Base-by-base conservation (phyloP, 1,140 invertebrate species). In the Rhagoletis zephyria region DNA sequence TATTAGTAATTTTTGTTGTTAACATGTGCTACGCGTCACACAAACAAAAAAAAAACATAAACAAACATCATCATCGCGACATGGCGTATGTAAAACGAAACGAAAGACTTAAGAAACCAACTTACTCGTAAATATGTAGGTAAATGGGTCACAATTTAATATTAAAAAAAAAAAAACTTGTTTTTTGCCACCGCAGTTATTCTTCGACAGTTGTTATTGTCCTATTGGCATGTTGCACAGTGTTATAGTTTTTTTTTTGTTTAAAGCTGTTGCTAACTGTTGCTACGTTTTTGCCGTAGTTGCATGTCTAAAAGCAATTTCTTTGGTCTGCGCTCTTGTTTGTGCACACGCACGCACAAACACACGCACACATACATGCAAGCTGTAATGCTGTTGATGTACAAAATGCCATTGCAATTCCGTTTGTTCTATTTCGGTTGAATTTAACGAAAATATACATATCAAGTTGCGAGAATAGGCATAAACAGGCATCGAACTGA, bases 81-180 rank as follows among this genome's bases (percentile, higher is more conserved):
- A 5, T 19, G 5, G 30, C 45, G 7, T 16, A 85, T 10, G 30
- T 56, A 51, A 67, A 45, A 1, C n/a, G 40, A 70, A 87, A 85
- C 81, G 45, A 87, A 87, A 87, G 81, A 87, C 81, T 87, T 42
- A 85, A 85, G 61, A 30, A 64, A 85, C 45, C 40, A 85, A 85
- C 87, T 87, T 85, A 30, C 42, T 85, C n/a, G 64, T 30, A 30
- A 30, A 67, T 85, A 45, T n/a, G 19, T 88, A 86, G 87, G 87
- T 64, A 88, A 86, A 86, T 86, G 85, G 87, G 87, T 88, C 87
- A 88, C 87, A 88, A 88, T 77, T 88, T 88, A 88, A 85, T 85
- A n/a, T n/a, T n/a, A n/a, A n/a, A n/a, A n/a, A n/a, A n/a, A n/a
- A n/a, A n/a, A 88, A 87, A 88, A 88, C 87, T 88, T 63, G 87